A percentile compares a stretch with the other conserved stretches of the same genome.
phyloP scores from a whole-genome alignment of 2,888 invertebrate genomes.

The Dusona sp. region DNA sequence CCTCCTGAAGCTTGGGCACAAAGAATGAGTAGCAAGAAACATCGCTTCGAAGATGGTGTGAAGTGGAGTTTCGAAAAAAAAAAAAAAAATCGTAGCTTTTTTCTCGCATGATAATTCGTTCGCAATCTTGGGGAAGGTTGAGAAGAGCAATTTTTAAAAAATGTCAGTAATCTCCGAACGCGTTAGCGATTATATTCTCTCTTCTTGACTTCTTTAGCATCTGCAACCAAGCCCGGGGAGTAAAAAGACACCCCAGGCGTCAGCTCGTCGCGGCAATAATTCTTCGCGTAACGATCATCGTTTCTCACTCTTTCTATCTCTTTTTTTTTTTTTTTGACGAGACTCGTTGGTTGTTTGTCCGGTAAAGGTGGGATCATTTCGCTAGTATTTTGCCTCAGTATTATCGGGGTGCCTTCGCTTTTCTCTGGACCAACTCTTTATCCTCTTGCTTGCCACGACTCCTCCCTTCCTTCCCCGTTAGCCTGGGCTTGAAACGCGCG shows the following conservation, averaged over 20 bases:
- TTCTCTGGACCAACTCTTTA: slow-evolving; percentile 60
- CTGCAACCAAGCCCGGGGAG: slow-evolving; percentile 48
- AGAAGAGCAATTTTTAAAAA: slow-evolving; percentile 38
- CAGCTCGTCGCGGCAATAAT: slow-evolving; percentile 69
- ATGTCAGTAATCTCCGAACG: slow-evolving; percentile 28
- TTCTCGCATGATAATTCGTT: slow-evolving; percentile 12
- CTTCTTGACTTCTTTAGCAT: slow-evolving; percentile 49
- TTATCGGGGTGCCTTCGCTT: slow-evolving; percentile 44
- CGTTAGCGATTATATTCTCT: slow-evolving; percentile 35
- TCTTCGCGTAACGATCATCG: slow-evolving; percentile 68
- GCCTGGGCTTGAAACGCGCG: slow-evolving; percentile 16
- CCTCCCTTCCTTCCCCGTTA: slow-evolving; percentile 51
- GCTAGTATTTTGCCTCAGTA: slow-evolving; percentile 53
- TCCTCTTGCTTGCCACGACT: slow-evolving; percentile 62
- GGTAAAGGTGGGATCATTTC: slow-evolving; percentile 61
- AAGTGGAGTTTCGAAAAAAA: background rate
- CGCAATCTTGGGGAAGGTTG: background rate
- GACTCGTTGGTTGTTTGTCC: slow-evolving; percentile 51
- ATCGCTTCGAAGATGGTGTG: slow-evolving; percentile 13
- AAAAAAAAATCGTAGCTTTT: background rate
- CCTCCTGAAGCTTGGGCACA: background rate
- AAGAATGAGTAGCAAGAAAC: background rate
- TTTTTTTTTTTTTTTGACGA: slow-evolving; percentile 5
- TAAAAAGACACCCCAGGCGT: slow-evolving; percentile 60
- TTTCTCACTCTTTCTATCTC: slow-evolving; percentile 52